phyloP scores from a whole-genome alignment of 2,888 invertebrate species.

The Drosophila austrosaltans region DNA sequence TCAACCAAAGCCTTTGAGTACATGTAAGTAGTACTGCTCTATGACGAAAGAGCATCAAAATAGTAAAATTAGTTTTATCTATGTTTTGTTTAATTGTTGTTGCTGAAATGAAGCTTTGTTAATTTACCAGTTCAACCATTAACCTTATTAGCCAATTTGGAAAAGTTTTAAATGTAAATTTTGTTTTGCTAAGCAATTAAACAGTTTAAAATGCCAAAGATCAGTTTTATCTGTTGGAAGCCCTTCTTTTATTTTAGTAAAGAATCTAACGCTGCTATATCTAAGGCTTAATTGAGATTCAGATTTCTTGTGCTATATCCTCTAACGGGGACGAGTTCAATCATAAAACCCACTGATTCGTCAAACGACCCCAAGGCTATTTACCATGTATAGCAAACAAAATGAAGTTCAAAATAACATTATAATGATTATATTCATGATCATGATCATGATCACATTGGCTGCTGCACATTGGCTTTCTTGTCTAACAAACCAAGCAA shows the following conservation, averaged over 20 bases:
- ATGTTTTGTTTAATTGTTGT: background rate
- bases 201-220: background rate
- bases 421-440: slow-evolving; percentile 27
- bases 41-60: slow-evolving; percentile 4
- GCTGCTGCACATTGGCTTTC: slow-evolving; percentile 55
- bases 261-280: background rate
- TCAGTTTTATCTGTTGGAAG: background rate
- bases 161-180: background rate
- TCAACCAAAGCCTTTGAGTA: background rate
- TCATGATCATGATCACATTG: slow-evolving; percentile 24
- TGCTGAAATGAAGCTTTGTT: background rate
- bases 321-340: slow-evolving; percentile 66
- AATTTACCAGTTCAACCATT: slow-evolving; percentile 5
- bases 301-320: slow-evolving; percentile 57
- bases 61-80: background rate
- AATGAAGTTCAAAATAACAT: slow-evolving; percentile 33
- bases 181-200: background rate
- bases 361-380: slow-evolving; percentile 66
- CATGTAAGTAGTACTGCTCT: background rate
- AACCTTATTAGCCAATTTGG: slow-evolving; percentile 1
- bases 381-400: slow-evolving; percentile 48
- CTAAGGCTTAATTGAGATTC: slow-evolving; percentile 1
- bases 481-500: slow-evolving; percentile 27
- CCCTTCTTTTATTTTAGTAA: background rate
- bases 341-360: slow-evolving; percentile 65